Base-by-base conservation (phyloP, 1,140 invertebrate genomes). In the Aricia agestis region DNA sequence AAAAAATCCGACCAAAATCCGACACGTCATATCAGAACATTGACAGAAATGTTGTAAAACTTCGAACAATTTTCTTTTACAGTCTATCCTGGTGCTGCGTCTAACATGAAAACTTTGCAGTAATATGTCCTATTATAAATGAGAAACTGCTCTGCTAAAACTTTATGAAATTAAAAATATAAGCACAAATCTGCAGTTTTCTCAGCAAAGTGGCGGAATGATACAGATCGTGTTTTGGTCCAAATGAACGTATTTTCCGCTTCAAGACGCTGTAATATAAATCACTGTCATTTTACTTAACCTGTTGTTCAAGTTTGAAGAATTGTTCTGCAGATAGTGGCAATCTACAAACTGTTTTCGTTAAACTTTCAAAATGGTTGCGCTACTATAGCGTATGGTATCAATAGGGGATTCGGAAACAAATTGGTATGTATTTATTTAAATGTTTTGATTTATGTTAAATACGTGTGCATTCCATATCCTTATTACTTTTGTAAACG, bases 311-410 rank as follows among this genome's bases (percentile, higher is more conserved):
- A 82, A 81, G 78, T 84, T 76, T 79, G 76, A 88, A 82, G 82
- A 85, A 86, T 86, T 82, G 79, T 73, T 77, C 80, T 75, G 74
- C 74, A 86, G 81, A 82, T 80, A 82, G 72, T 82, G 79, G 79
- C 81, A 85, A 82, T 81, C 76, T 81, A 79, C 77, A 78, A 87
- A 77, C 81, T 84, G 85, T 87, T 85, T 82, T 81, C 76, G 75
- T 80, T 52, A 52, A 52, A 76, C 82, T 80, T 67, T 78, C 79
- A 83, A 63, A 63, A 63, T 63, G 31, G 78, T 82, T 84, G 79
- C 77, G 70, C 57, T 83, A 87, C 76, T 85, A 85, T 80, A 74
- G 72, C 75, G 73, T 78, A 85, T 70, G 70, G 73, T 72, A 78
- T 81, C 81, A 80, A 83, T 76, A 73, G 81, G 72, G 73, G 9